Percentiles rank a stretch among this genome's conserved stretches.
phyloP scores from a whole-genome alignment of 2,113 vertebrate species.

The Heliornis fulica region DNA sequence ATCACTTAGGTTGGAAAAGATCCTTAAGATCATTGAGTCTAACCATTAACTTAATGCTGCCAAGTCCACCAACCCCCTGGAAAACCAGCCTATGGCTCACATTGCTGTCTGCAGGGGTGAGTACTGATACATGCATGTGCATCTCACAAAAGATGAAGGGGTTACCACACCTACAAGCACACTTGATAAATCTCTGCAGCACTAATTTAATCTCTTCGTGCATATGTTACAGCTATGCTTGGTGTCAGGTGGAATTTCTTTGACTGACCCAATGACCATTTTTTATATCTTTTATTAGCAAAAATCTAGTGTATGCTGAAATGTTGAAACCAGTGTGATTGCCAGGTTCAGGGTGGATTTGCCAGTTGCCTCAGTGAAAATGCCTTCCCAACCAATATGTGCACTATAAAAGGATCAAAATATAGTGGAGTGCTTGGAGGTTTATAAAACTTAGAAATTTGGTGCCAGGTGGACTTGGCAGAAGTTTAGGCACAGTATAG shows the following conservation, averaged over 20 bases:
- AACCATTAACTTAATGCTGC: background rate
- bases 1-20: conserved; percentile 12
- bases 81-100: background rate
- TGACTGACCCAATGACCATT: background rate
- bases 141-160: background rate
- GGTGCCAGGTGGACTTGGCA: background rate
- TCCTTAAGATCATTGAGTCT: background rate
- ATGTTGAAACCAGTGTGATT: background rate
- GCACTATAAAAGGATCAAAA: background rate
- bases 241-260: background rate
- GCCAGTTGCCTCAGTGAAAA: background rate
- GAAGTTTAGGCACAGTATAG: background rate
- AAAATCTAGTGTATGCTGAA: background rate
- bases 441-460: background rate
- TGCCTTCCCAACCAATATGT: background rate
- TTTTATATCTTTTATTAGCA: background rate
- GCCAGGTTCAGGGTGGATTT: background rate
- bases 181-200: background rate
- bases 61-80: background rate
- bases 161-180: background rate
- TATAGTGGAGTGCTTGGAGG: background rate
- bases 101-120: background rate
- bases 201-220: background rate
- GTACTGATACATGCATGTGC: background rate
- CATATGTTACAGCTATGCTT: background rate